Conservation (phyloP, 1,140 invertebrate species). For the Triops longicaudatus region DNA sequence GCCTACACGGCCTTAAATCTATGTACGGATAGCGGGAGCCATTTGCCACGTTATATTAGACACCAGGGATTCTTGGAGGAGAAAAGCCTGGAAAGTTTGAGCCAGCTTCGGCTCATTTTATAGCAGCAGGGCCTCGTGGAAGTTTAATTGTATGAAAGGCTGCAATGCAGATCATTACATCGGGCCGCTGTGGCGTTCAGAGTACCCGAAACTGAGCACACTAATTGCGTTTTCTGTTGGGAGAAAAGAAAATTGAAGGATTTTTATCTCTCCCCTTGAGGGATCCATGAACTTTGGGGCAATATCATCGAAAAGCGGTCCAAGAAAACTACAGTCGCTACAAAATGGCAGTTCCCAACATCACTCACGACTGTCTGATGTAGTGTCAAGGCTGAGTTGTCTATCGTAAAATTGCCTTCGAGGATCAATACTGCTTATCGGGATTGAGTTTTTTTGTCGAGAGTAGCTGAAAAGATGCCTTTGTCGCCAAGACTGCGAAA, state of each 20-base stretch:
- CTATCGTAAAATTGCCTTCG: neutral
- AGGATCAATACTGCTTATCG: neutral
- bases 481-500: no score
- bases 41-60: conserved; percentile 1
- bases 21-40: neutral
- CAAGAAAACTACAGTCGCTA: neutral
- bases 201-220: neutral
- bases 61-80: neutral
- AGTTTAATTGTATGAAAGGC: conserved; percentile 12
- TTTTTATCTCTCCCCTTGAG: neutral
- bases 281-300: neutral
- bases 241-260: neutral
- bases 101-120: neutral
- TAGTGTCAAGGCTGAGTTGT: neutral
- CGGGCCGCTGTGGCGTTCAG: neutral
- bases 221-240: neutral
- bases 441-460: no score
- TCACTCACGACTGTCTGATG: neutral
- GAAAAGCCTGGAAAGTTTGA: neutral
- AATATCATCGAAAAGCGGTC: neutral
- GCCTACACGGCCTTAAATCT: neutral
- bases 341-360: neutral
- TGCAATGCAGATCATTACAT: conserved; percentile 12
- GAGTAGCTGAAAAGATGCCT: no score
- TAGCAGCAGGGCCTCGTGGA: conserved; percentile 1